Percentiles rank a stretch among this genome's conserved stretches.
Evolutionary conservation across 2,888 invertebrate genomes (phyloP).

Genomic region (Strigamia maritima): DNA sequence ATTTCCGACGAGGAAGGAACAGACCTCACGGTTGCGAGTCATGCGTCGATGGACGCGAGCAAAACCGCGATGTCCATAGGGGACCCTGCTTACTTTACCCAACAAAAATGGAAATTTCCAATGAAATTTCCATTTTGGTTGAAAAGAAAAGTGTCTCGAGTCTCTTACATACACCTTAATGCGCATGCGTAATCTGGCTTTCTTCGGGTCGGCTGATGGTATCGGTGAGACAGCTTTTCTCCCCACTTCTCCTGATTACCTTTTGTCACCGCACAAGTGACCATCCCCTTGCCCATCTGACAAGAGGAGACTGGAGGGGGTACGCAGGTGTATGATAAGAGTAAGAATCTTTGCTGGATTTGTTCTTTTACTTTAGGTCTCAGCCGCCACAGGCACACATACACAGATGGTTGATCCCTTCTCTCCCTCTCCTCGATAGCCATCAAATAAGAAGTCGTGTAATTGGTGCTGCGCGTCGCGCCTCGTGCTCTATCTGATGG

Average conservation of each 20-base stretch:
- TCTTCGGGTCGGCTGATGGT: slow-evolving; percentile 11
- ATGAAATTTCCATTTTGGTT: too few relatives aligned
- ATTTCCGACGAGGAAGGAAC: slow-evolving; percentile 26
- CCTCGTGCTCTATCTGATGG: slow-evolving; percentile 34
- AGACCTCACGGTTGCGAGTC: not conserved
- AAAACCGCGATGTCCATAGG: not conserved
- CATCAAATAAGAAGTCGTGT: slow-evolving; percentile 34
- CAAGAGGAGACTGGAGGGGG: slow-evolving; percentile 1
- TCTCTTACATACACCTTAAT: not conserved
- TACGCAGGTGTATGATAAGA: slow-evolving; percentile 30
- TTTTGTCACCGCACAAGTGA: slow-evolving; percentile 34
- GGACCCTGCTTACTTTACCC: too few relatives aligned
- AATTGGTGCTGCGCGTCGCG: slow-evolving; percentile 30
- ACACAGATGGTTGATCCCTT: not conserved
- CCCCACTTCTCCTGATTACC: slow-evolving; percentile 5
- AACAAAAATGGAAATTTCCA: too few relatives aligned
- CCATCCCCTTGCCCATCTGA: slow-evolving; percentile 26
- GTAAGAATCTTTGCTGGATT: slow-evolving; percentile 18
- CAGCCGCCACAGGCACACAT: not conserved
- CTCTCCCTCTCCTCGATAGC: slow-evolving; percentile 5
- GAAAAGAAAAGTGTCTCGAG: not conserved
- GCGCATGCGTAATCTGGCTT: not conserved
- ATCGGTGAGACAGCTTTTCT: slow-evolving; percentile 24
- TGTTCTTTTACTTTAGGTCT: slow-evolving; percentile 22
- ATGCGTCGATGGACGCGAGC: not conserved